Base-by-base conservation (phyloP, 2,113 vertebrate species). In the Ploceus nigricollis region DNA sequence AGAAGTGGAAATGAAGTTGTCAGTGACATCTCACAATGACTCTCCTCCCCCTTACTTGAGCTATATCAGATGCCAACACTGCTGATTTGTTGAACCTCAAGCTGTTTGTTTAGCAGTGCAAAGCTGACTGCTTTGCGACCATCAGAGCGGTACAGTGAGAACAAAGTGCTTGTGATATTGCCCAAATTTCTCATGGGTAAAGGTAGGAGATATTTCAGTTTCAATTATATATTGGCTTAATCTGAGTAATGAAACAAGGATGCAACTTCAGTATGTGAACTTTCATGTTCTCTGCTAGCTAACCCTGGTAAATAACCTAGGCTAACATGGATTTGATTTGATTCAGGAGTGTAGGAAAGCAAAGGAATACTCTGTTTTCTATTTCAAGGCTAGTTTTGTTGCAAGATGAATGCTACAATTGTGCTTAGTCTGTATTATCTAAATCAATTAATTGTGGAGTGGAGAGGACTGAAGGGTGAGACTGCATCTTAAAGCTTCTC, bases 11-110 rank as follows among this genome's bases (percentile, higher is more conserved):
- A 94, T 73, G 57, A 76, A 91, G 78, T 87, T 91, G 93, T 96
- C 81, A 69, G 70, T 95, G 73, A 21, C 66, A 79, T 91, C 63
- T 89, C 10, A 0, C 81, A 85, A 11, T 68, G 88, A 27, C 79
- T 95, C 75, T 96, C 89, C 90, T 95, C 87, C 90, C 70, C 75
- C 82, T 97, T 93, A 40, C 79, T 96, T 94, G n/a, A 92, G 82
- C 85, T 92, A 3, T 73, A 51, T 96, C 75, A 48, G 75, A 83
- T 93, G 87, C 71, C 93, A 95, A 3, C 75, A 7, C 47, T 86
- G 90, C 85, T 88, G 92, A 85, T 93, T 94, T 94, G 82, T 92
- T 96, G 93, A 95, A 92, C 82, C 71, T 95, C 79, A 73, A 83
- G 71, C 87, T 95, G 71, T 73, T 90, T 80, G 82, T 94, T 85